Base-by-base conservation (phyloP, 2,797 vertebrate species). In the Syngnathus rostellatus region DNA sequence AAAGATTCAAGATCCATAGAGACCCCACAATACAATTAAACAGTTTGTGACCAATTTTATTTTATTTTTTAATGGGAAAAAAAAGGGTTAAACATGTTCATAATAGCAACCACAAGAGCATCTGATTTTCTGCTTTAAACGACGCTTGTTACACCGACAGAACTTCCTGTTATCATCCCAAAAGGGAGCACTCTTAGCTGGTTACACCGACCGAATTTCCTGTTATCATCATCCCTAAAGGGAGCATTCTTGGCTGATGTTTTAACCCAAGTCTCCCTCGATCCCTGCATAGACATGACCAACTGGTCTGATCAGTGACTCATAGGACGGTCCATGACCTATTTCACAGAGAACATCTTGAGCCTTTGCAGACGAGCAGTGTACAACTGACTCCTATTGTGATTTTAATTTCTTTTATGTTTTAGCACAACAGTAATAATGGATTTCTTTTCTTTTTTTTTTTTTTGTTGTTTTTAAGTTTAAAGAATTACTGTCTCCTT, bases 401-500 rank as follows among this genome's bases (percentile, higher is more conserved):
- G 39, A 79, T 82, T 89, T 88, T 77, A 79, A 83, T 92, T 68
- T 72, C 84, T 76, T 86, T 90, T 93, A 90, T 89, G 85, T 43
- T 93, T 91, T 93, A 92, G 91, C 65, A 77, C 77, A 82, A 75
- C 65, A 43, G 40, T 62, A 45, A 71, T 73, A 77, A 69, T 43
- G 66, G 39, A 67, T 58, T 58, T 55, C 8, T 1, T 54, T 54
- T 51, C 14, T 48, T 48, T 11, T 17, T 50, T 65, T 48, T 48
- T 11, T 17, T 17, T 40, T 60, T 23, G 41, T 58, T 58, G 8
- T 10, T 5, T 60, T 61, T 61, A 92, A 89, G 90, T 94, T 94
- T 93, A 88, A 91, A 92, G 89, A 93, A 88, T 94, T 95, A 92
- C 85, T 92, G 85, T 91, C 89, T 92, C 48, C 89, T 94, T 94